Conservation (phyloP, 2,113 vertebrate species). For the Motacilla tschutschensis region DNA sequence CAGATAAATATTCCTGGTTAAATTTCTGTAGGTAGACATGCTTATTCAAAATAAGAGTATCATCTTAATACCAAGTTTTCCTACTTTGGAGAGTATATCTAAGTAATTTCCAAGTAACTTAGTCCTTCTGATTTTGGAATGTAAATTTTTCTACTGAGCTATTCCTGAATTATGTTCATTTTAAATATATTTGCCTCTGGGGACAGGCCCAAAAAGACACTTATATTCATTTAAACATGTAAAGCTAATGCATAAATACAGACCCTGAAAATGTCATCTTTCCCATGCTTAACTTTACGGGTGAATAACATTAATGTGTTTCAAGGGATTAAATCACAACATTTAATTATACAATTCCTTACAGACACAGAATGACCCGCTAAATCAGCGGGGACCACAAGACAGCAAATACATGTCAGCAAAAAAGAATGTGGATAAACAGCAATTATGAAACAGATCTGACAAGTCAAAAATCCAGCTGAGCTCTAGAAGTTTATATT, state of each 20-base stretch:
- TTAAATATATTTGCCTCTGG: neutral
- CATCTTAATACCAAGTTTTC: neutral
- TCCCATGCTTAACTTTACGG: neutral
- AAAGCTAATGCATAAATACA: neutral
- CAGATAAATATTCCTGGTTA: neutral
- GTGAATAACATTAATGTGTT: neutral
- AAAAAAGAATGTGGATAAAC: constrained; percentile 62
- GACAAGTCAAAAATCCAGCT: constrained; percentile 43
- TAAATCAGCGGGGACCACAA: neutral
- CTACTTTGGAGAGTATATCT: neutral
- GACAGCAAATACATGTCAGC: constrained; percentile 35
- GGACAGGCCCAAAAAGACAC: neutral
- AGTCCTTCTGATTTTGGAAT: neutral
- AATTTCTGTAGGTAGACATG: neutral
- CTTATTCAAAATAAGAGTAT: neutral
- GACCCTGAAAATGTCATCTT: constrained; percentile 1
- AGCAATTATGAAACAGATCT: constrained; percentile 48
- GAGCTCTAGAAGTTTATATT: constrained; percentile 33
- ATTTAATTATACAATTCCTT: constrained; percentile 33
- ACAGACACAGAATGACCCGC: neutral
- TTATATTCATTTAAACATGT: neutral
- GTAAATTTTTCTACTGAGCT: neutral
- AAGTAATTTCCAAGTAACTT: neutral
- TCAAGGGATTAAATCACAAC: constrained; percentile 33
- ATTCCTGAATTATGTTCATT: neutral